phyloP scores from a whole-genome alignment of 2,113 vertebrate genomes.

The Nymphicus hollandicus region DNA sequence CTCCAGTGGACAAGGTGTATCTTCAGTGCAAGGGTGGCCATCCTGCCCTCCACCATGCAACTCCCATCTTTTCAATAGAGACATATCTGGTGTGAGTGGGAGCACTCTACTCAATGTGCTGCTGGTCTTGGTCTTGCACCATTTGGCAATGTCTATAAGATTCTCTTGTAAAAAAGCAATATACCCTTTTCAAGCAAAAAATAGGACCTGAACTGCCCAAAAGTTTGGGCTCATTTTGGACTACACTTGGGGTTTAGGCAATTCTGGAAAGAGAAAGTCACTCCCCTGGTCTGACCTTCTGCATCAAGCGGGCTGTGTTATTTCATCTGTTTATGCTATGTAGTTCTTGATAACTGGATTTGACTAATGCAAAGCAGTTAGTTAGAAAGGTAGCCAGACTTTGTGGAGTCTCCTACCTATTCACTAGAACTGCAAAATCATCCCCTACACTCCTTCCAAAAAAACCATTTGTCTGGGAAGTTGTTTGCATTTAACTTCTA shows the following conservation, averaged over 20 bases:
- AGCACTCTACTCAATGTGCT: neutral
- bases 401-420: neutral
- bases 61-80: neutral
- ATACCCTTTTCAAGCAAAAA: neutral
- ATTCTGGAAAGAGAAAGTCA: neutral
- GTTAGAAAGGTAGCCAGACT: neutral
- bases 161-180: neutral
- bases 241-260: neutral
- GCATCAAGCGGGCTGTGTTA: neutral
- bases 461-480: neutral
- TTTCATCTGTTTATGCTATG: neutral
- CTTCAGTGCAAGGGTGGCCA: neutral
- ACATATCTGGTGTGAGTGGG: neutral
- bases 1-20: neutral
- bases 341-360: neutral
- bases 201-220: neutral
- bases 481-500: neutral
- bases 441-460: neutral
- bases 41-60: neutral
- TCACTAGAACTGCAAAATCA: neutral
- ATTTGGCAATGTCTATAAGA: neutral
- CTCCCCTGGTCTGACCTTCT: neutral
- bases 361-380: neutral
- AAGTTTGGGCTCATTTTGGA: neutral
- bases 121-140: neutral